Conservation (phyloP, 2,113 vertebrate species). For the Nansenia antarctica region DNA sequence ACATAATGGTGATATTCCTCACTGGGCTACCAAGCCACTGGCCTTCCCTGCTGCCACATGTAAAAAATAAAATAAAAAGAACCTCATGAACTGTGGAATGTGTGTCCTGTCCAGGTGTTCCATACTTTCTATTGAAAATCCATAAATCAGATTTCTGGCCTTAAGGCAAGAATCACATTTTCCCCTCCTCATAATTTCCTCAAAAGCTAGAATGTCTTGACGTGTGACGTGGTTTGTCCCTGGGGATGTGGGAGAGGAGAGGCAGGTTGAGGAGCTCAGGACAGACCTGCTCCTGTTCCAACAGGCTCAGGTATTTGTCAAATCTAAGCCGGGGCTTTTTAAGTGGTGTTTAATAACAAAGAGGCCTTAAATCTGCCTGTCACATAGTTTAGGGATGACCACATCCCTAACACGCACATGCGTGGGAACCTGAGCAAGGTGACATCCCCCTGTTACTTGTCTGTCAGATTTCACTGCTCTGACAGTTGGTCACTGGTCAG, state of each 20-base stretch:
- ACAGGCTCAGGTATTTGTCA: slow-evolving; percentile 63
- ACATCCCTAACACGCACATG: slow-evolving; percentile 10
- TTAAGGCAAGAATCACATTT: slow-evolving; percentile 19
- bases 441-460: too few species aligned
- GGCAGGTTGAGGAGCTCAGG: slow-evolving; percentile 27
- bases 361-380: slow-evolving; percentile 48
- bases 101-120: slow-evolving; percentile 39
- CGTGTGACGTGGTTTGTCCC: slow-evolving; percentile 36
- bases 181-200: slow-evolving; percentile 13
- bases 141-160: slow-evolving; percentile 22
- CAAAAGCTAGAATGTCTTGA: slow-evolving; percentile 36
- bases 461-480: too few species aligned
- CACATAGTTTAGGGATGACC: slow-evolving; percentile 48
- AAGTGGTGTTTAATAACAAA: slow-evolving; percentile 55
- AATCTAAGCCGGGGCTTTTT: slow-evolving; percentile 37
- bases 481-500: too few species aligned
- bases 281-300: slow-evolving; percentile 44
- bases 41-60: too few species aligned
- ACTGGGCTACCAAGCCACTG: too few species aligned
- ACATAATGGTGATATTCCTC: not conserved
- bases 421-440: slow-evolving; percentile 16
- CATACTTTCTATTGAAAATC: slow-evolving; percentile 25
- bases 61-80: too few species aligned
- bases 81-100: slow-evolving; percentile 10
- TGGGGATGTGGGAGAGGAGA: slow-evolving; percentile 15